Evolutionary conservation across 2,888 invertebrate genomes (phyloP), one percentile per base, ranked within the genome.

Genomic region (Catocala fraxini): DNA sequence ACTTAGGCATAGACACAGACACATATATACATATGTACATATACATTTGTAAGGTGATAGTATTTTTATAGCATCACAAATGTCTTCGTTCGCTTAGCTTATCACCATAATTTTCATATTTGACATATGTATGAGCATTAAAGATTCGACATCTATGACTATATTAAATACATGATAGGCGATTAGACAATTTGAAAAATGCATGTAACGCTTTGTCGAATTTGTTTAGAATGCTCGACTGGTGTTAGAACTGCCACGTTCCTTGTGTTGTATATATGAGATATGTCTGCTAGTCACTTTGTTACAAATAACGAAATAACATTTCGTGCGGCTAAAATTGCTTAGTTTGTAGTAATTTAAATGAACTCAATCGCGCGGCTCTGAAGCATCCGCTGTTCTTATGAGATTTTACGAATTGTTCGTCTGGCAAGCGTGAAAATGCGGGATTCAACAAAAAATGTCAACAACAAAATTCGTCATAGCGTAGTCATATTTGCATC

Each of bases 401-500:
- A 45, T 45, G 34, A 48, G 46, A 56, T 49, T 53, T 48, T 9
- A 15, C 6, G 34, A 48, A 35, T 59, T 47, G 45, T 53, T 47
- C 48, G 51, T 56, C 46, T 51, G 11, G 35, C 34, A 49, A 59
- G 25, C 39, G 54, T 49, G 12, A 33, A 51, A 46, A 54, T 41
- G 11, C 10, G 33, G 0, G 12, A 13, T 33, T 33, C 13, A 33
- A 56, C 11, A 15, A 46, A 49, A 53, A 47, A 48, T 56, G 33
- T 51, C 34, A 51, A 56, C 15, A 47, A 41, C 55, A 43, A 53
- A 55, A 52, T 57, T 46, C 34, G 39, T 48, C 55, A 49, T 34
- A 48, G 33, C 56, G 46, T 51, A n/a, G n/a, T n/a, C n/a, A n/a
- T 34, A 66, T 71, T 70, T 73, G 59, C 66, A 73, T 70, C 56